Conservation (phyloP, 2,113 vertebrate genomes). For the Pachyramphus minor region DNA sequence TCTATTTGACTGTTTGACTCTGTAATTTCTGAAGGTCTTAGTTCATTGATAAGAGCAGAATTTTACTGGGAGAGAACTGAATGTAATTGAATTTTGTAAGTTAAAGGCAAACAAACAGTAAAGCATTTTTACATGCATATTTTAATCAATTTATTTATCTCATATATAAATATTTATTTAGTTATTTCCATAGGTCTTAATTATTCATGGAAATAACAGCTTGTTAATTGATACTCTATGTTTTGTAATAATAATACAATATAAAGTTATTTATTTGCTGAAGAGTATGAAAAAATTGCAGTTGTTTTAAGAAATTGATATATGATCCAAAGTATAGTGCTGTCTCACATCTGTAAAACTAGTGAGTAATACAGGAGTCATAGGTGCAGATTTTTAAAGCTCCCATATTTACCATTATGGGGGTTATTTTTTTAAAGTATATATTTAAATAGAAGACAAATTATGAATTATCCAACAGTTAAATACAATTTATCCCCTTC, state of each 20-base stretch:
- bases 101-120: neutral
- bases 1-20: neutral
- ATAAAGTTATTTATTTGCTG: neutral
- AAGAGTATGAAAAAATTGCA: neutral
- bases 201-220: neutral
- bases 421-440: neutral
- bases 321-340: neutral
- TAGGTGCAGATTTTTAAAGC: neutral
- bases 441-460: neutral
- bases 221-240: neutral
- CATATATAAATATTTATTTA: neutral
- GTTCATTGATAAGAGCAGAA: neutral
- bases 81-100: neutral
- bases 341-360: neutral
- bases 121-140: neutral
- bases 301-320: neutral
- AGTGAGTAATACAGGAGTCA: neutral
- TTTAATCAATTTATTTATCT: neutral
- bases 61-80: neutral
- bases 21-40: neutral
- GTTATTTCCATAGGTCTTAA: neutral
- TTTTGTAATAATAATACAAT: neutral
- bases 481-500: neutral
- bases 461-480: neutral
- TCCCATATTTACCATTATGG: neutral